Base-by-base conservation (phyloP, 2,888 invertebrate species). In the Mayetiola destructor region DNA sequence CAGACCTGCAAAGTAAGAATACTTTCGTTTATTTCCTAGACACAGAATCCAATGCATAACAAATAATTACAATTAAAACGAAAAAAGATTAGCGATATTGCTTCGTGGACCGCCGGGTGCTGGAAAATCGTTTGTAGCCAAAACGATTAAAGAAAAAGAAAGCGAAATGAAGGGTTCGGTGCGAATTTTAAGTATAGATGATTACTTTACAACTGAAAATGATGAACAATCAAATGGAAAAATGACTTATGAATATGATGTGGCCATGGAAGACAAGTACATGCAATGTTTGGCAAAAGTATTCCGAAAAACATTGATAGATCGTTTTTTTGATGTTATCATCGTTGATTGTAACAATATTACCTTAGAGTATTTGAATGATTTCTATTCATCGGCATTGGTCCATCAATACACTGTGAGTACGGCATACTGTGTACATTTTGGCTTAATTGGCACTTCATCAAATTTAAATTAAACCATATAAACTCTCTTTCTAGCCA, bases 41-140 rank as follows among this genome's bases (percentile, higher is more conserved):
- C n/a, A n/a, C n/a, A n/a, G n/a, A n/a, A n/a, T n/a, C n/a, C n/a
- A n/a, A n/a, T n/a, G n/a, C n/a, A n/a, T n/a, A n/a, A n/a, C n/a
- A n/a, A n/a, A n/a, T n/a, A n/a, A n/a, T n/a, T n/a, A n/a, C n/a
- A n/a, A n/a, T n/a, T n/a, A n/a, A n/a, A n/a, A n/a, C n/a, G n/a
- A n/a, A n/a, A n/a, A n/a, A n/a, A 75, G 80, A 69, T 84, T 96
- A 64, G 89, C 88, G 30, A 84, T 95, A 59, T 87, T 97, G 64
- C 73, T 97, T 55, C 76, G 96, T 69, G 96, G 96, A 4, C 84
- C 89, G 16, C 94, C 96, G 0, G 96, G 96, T 10, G 88, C 93
- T 70, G 96, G 96, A 36, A 96, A 96, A 74, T 89, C 92, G 8
- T 87, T 85, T 71, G 77, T 91, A 60, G 89, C 92, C 0, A 90